Evolutionary conservation across 2,113 vertebrate species (phyloP).

Genomic region (Eudyptes chrysolophus): DNA sequence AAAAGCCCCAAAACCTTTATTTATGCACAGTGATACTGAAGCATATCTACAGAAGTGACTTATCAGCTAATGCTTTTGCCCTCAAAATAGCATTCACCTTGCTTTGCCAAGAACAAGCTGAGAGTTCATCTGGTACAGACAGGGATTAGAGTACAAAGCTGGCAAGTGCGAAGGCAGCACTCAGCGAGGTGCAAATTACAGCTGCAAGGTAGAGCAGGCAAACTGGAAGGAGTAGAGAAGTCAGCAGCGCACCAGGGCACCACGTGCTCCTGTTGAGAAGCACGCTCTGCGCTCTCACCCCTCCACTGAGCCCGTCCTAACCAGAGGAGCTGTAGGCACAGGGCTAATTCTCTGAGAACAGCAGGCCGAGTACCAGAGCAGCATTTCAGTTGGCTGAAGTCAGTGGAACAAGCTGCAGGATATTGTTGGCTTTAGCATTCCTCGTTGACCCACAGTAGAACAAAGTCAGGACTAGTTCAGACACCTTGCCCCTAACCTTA

Average conservation of each 20-base stretch:
- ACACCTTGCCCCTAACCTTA: not conserved
- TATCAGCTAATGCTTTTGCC: not conserved
- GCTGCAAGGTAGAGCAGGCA: not conserved
- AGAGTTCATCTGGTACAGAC: not conserved
- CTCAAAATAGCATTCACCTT: not conserved
- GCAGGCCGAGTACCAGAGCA: not conserved
- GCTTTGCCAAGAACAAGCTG: not conserved
- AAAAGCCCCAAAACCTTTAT: not conserved
- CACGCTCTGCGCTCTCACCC: rapidly evolving
- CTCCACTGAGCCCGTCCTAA: not conserved
- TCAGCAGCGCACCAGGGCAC: not conserved
- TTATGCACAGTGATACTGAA: not conserved
- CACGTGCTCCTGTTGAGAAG: not conserved
- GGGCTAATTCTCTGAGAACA: not conserved
- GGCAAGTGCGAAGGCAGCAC: not conserved
- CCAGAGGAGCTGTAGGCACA: not conserved
- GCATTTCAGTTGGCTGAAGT: not conserved
- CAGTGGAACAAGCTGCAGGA: not conserved
- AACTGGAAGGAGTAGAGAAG: not conserved
- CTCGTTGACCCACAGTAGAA: not conserved
- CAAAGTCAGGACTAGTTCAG: not conserved
- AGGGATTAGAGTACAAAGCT: not conserved
- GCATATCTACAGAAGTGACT: not conserved
- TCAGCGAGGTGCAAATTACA: not conserved
- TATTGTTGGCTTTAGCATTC: not conserved